Conservation (phyloP, 2,888 invertebrate genomes). For the Hedya salicella region DNA sequence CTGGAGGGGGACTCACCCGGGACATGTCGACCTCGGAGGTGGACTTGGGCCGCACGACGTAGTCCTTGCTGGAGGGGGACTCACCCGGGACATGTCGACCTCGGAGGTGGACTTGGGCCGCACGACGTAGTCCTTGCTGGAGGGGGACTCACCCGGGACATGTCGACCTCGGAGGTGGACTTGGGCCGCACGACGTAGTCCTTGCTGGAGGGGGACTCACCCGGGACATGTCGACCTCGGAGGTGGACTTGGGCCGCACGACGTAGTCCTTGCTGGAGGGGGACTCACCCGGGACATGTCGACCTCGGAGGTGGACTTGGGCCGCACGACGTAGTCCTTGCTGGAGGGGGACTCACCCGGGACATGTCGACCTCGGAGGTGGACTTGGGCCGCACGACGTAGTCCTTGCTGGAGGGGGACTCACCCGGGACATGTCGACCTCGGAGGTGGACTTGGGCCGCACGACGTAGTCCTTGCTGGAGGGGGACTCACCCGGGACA, state of each 20-base stretch:
- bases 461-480: too few relatives aligned
- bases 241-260: too few relatives aligned
- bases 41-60: conserved; percentile 93
- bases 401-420: too few relatives aligned
- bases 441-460: too few relatives aligned
- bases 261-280: conserved; percentile 92
- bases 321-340: conserved; percentile 95
- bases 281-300: conserved; percentile 67
- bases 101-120: conserved; percentile 74
- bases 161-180: conserved; percentile 86
- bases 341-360: conserved; percentile 81
- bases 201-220: too few relatives aligned
- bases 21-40: too few relatives aligned
- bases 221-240: too few relatives aligned
- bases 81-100: too few relatives aligned
- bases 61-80: conserved; percentile 91
- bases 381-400: conserved; percentile 91
- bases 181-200: conserved; percentile 93
- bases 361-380: conserved; percentile 68
- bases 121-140: conserved; percentile 92
- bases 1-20: conserved; percentile 86
- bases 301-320: conserved; percentile 92
- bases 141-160: too few relatives aligned
- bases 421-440: too few relatives aligned
- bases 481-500: conserved; percentile 87